Evolutionary conservation across 1,140 invertebrate genomes (phyloP).

Genomic region (Drosophila cardini): DNA sequence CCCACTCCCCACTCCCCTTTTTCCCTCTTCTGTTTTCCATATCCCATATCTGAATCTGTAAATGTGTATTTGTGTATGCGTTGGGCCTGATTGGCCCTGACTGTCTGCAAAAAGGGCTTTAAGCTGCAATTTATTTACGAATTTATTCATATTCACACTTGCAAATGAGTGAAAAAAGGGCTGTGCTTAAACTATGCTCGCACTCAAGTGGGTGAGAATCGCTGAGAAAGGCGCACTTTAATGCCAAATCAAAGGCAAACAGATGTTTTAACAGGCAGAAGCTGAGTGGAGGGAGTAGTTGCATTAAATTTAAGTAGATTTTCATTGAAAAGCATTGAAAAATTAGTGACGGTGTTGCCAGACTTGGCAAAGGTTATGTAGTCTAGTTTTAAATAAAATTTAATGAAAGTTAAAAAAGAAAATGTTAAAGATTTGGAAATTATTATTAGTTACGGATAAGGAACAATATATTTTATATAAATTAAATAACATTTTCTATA

Average conservation of each 20-base stretch:
- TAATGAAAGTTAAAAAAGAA: no score
- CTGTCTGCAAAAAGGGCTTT: conserved; percentile 58
- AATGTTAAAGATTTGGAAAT: no score
- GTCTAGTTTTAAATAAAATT: no score
- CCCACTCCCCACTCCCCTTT: neutral
- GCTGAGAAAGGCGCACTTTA: conserved; percentile 20
- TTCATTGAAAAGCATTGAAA: no score
- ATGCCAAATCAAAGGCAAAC: conserved; percentile 32
- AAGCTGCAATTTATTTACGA: conserved; percentile 83
- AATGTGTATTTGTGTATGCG: conserved; percentile 32
- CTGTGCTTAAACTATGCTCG: conserved; percentile 9
- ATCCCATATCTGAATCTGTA: conserved; percentile 23
- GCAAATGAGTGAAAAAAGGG: conserved; percentile 71
- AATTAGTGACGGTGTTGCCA: no score
- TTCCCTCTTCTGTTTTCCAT: conserved; percentile 3
- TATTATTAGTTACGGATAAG: no score
- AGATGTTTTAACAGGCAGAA: conserved; percentile 9
- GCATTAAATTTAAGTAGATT: no score
- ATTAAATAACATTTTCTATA: no score
- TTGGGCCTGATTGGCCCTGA: conserved; percentile 42
- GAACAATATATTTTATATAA: no score
- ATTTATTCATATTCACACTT: conserved; percentile 84
- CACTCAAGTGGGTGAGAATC: conserved; percentile 39
- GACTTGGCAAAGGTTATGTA: no score
- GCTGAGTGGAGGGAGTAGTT: neutral